These are phyloP conservation scores for Morpho helenor DNA, from an alignment of 2,888 invertebrate species.

Conservation along the genomic window DNA sequence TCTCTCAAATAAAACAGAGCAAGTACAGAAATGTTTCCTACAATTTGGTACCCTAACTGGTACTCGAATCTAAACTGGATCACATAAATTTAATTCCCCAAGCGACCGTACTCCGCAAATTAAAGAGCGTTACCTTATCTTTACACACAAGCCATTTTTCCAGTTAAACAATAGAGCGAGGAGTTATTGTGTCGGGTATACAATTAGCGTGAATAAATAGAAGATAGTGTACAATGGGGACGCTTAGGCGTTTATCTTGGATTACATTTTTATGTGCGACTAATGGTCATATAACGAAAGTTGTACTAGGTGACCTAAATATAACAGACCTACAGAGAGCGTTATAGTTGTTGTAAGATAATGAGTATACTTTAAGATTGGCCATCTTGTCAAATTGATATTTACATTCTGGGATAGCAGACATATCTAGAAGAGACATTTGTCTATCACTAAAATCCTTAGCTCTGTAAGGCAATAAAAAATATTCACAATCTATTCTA, in stretches of 20 bases:
- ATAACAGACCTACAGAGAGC: too few relatives aligned
- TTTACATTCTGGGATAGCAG: too few relatives aligned
- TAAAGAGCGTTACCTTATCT: constrained; percentile 20
- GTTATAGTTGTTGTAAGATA: too few relatives aligned
- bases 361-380: too few relatives aligned
- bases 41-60: too few relatives aligned
- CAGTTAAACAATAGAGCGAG: constrained; percentile 7
- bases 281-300: neutral
- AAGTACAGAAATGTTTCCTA: too few relatives aligned
- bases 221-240: neutral
- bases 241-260: neutral
- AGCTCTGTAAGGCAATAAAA: too few relatives aligned
- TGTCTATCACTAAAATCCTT: too few relatives aligned
- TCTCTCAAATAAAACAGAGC: too few relatives aligned
- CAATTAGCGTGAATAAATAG: constrained; percentile 1
- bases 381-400: too few relatives aligned
- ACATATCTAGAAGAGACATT: too few relatives aligned
- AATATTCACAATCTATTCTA: too few relatives aligned
- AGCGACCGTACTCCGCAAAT: constrained; percentile 15
- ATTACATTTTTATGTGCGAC: neutral
- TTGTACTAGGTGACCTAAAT: neutral
- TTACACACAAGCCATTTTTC: constrained; percentile 17
- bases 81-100: constrained; percentile 16
- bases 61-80: constrained; percentile 20
- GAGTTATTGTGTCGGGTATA: constrained; percentile 4